Base-by-base conservation (phyloP, 2,888 invertebrate species). In the Thecophora atra region DNA sequence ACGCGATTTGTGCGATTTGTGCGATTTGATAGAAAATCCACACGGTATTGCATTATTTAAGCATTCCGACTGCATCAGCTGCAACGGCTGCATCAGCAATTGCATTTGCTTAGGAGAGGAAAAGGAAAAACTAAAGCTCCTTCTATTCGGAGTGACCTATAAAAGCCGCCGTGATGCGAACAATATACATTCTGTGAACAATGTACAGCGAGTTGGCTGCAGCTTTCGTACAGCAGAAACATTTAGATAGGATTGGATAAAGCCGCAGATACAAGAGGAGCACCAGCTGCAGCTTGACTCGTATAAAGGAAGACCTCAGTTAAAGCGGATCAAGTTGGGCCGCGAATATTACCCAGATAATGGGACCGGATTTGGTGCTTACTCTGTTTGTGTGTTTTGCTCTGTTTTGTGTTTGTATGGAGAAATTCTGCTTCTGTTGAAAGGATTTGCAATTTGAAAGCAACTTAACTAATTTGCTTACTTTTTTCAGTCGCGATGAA, bases 11-110 rank as follows among this genome's bases (percentile, higher is more conserved):
- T n/a, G n/a, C n/a, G n/a, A n/a, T n/a, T n/a, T n/a, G n/a, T n/a
- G n/a, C n/a, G n/a, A n/a, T n/a, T 19, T 66, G 26, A 54, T 54
- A 66, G 66, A 66, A 66, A 28, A 37, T 66, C 52, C 47, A 37
- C 52, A 51, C 19, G 11, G 30, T 21, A 66, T 66, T 66, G 58
- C 5, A 28, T 26, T 21, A 58, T 58, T 58, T 58, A 26, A 58
- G 28, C 58, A 28, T 58, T 28, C 11, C 24, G n/a, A 19, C 19
- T 21, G 54, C 19, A 54, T 54, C 54, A 54, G 58, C 58, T 58
- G 21, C 3, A 21, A 11, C 56, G 11, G 56, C 56, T 21, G 26
- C 58, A 24, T 58, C 58, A 6, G 58, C 58, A 11, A 58, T 26
- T 58, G 28, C 26, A 26, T 21, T 28, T 58, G 47, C 47, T n/a